phyloP scores from a whole-genome alignment of 2,113 vertebrate species.

The Leucopsar rothschildi region DNA sequence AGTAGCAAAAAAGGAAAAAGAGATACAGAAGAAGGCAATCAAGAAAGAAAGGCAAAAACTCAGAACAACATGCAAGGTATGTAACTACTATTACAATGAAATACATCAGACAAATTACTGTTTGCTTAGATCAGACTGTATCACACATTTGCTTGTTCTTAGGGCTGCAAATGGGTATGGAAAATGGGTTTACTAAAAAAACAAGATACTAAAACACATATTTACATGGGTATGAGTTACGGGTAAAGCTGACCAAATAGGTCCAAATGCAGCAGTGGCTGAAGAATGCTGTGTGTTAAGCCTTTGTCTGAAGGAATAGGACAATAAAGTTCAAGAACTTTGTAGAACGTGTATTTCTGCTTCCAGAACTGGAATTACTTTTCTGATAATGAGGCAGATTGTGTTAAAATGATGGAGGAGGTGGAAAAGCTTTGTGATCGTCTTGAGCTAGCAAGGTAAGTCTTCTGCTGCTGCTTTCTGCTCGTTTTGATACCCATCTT shows the following conservation, averaged over 20 bases:
- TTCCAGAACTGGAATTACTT: constrained; percentile 97
- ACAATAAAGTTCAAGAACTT: constrained; percentile 50
- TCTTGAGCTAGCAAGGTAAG: constrained; percentile 89
- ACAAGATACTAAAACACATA: not conserved
- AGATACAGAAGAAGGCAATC: constrained; percentile 96
- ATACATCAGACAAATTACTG: not conserved
- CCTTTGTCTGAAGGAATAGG: not conserved
- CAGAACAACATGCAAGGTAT: constrained; percentile 93
- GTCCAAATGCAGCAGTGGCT: not conserved
- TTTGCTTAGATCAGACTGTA: not conserved
- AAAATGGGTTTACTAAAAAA: not conserved
- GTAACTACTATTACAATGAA: not conserved
- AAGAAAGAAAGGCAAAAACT: constrained; percentile 98
- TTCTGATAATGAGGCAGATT: constrained; percentile 87
- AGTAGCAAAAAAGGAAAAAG: constrained; percentile 93
- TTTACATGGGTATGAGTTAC: not conserved
- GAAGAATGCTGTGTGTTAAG: not conserved
- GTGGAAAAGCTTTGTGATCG: constrained; percentile 97
- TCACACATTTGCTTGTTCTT: not conserved
- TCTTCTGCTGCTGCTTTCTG: not conserved
- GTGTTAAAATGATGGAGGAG: constrained; percentile 98
- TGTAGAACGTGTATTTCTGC: constrained; percentile 61
- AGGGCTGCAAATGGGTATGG: not conserved
- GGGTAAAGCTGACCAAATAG: not conserved
- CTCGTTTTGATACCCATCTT: constrained; percentile 13